These are phyloP conservation scores for Patiria pectinifera DNA, from an alignment of 53 echinoderm and acorn worm genomes.

Conservation along the genomic window DNA sequence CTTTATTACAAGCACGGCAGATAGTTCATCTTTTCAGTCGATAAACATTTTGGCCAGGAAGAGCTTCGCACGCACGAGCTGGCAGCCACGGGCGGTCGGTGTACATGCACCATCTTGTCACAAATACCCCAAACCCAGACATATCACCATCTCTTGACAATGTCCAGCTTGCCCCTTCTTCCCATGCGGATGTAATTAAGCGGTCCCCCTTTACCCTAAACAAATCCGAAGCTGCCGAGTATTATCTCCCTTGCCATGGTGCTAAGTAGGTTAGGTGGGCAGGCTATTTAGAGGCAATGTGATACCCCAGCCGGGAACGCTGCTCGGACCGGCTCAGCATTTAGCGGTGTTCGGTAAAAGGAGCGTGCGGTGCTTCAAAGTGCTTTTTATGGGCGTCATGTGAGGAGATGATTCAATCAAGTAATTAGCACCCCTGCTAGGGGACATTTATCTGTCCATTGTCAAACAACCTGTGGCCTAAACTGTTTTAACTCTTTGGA, in stretches of 20 bases:
- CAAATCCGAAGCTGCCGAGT: slow-evolving; percentile 20
- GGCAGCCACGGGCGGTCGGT: not conserved
- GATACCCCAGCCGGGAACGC: not conserved
- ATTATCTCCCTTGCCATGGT: not conserved
- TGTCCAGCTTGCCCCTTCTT: not conserved
- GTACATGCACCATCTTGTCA: not conserved
- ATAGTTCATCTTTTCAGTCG: not conserved
- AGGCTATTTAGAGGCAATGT: slow-evolving; percentile 12
- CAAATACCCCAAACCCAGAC: not conserved
- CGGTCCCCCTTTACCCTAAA: slow-evolving; percentile 4
- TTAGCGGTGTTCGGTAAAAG: not conserved
- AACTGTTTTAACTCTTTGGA: not conserved
- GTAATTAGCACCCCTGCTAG: slow-evolving; percentile 26
- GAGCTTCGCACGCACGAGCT: not conserved
- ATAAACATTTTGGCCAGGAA: not conserved
- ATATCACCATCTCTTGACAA: slow-evolving; percentile 9
- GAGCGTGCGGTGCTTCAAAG: not conserved
- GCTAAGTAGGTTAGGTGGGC: slow-evolving; percentile 46
- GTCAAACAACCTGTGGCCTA: slow-evolving; percentile 7
- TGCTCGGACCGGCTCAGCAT: not conserved
- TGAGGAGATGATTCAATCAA: slow-evolving; percentile 25
- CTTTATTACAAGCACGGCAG: too few relatives aligned
- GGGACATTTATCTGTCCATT: not conserved
- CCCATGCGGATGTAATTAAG: slow-evolving; percentile 53
- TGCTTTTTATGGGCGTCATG: slow-evolving; percentile 37